Base-by-base conservation (phyloP, 2,888 invertebrate species). In the Heliconius hortense region DNA sequence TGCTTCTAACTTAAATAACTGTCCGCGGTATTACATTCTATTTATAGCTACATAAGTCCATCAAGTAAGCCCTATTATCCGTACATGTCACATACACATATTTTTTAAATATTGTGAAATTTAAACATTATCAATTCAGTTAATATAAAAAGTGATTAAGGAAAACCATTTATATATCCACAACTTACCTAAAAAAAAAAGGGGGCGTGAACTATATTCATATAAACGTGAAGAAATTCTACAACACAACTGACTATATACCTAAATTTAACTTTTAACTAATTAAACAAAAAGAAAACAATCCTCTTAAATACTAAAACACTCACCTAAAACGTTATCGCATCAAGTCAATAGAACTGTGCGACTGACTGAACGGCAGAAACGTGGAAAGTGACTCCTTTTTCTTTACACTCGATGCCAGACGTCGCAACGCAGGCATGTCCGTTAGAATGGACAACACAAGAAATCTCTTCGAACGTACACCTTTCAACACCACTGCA, bases 301-400 rank as follows among this genome's bases (percentile, higher is more conserved):
- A 82, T 82, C 82, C 84, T n/a, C n/a, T n/a, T n/a, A n/a, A n/a
- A n/a, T n/a, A n/a, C 82, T 82, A 83, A 86, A 85, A 84, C 81
- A 91, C 93, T 93, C 87, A 94, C 94, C 94, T 93, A 93, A 93
- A 93, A 90, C 84, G 89, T 93, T 94, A 93, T 91, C 93, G 90
- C 92, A 92, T 91, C 89, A 89, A 91, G 84, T 84, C 85, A 87
- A 86, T 86, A 86, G 85, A 92, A 90, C 86, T 84, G 85, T 84
- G 84, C 80, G 84, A 85, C 79, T 88, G 90, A 87, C 86, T 87
- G 85, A 85, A 84, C 82, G 80, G 81, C 82, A 81, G 83, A 86
- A 85, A 83, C 86, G 87, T 87, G 82, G 85, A 87, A 87, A 87
- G 84, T 81, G 84, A 82, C 86, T 90, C 89, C 91, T 94, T 94